phyloP scores from a whole-genome alignment of 2,113 vertebrate species.

The Elephas maximus region DNA sequence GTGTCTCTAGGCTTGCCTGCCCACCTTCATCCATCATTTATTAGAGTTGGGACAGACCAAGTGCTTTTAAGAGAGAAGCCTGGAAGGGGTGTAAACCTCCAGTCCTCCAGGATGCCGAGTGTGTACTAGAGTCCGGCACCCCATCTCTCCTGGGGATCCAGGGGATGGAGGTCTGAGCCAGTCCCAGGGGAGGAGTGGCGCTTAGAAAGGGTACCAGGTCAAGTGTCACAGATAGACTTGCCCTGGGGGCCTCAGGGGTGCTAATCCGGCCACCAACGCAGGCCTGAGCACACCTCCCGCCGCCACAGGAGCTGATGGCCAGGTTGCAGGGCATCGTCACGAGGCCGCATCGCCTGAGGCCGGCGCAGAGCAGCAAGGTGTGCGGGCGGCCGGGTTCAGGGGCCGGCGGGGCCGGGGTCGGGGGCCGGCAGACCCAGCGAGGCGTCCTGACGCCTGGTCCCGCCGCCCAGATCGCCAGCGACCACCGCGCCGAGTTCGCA shows the following conservation, averaged over 20 bases:
- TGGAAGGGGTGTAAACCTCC: background rate
- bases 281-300: background rate
- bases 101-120: rapidly evolving
- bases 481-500: slow-evolving; percentile 93
- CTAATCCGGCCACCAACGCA: rapidly evolving
- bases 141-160: background rate
- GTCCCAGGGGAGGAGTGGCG: background rate
- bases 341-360: slow-evolving; percentile 93
- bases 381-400: rapidly evolving
- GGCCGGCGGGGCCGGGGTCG: rapidly evolving
- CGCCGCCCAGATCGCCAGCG: slow-evolving; percentile 92
- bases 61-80: background rate
- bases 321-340: slow-evolving; percentile 94
- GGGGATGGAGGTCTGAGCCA: background rate
- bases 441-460: background rate
- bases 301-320: slow-evolving; percentile 94
- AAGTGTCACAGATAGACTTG: background rate
- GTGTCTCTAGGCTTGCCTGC: background rate
- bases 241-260: background rate
- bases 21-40: background rate
- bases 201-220: background rate
- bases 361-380: slow-evolving; percentile 95
- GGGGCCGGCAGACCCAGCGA: rapidly evolving
- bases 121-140: background rate
- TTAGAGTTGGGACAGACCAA: background rate